phyloP scores from a whole-genome alignment of 2,888 invertebrate species.

The Ariolimax columbianus region DNA sequence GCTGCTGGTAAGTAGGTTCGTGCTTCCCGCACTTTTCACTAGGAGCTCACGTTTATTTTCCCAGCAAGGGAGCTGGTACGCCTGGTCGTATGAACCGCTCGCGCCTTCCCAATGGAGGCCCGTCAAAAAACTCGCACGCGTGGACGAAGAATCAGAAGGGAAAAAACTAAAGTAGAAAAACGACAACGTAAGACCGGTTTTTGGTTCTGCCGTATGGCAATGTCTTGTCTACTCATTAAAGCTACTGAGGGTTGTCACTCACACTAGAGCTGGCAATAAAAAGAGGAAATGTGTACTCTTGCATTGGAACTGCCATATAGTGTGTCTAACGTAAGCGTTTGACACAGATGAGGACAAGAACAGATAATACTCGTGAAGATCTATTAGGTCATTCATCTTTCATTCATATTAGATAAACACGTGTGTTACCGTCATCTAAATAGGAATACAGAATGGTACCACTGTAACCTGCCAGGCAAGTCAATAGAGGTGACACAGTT shows the following conservation, averaged over 20 bases:
- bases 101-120: slow-evolving; percentile 2
- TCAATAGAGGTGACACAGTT: too few species aligned
- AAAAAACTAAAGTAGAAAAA: not conserved
- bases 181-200: not conserved
- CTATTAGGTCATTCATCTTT: too few species aligned
- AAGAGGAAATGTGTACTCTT: not conserved
- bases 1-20: not conserved
- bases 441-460: too few species aligned
- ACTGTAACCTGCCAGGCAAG: too few species aligned
- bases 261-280: not conserved
- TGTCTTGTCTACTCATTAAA: not conserved
- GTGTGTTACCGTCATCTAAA: too few species aligned
- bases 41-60: slow-evolving; percentile 5
- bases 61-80: not conserved
- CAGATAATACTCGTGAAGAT: not conserved
- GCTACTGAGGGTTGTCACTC: not conserved
- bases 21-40: not conserved
- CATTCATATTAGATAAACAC: too few species aligned
- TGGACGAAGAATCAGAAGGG: not conserved
- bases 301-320: not conserved
- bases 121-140: slow-evolving; percentile 27
- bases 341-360: not conserved
- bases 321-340: too few species aligned
- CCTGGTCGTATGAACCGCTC: not conserved
- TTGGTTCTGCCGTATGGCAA: not conserved